Conservation (phyloP, 2,888 invertebrate genomes). For the Ganaspis brasiliensis region DNA sequence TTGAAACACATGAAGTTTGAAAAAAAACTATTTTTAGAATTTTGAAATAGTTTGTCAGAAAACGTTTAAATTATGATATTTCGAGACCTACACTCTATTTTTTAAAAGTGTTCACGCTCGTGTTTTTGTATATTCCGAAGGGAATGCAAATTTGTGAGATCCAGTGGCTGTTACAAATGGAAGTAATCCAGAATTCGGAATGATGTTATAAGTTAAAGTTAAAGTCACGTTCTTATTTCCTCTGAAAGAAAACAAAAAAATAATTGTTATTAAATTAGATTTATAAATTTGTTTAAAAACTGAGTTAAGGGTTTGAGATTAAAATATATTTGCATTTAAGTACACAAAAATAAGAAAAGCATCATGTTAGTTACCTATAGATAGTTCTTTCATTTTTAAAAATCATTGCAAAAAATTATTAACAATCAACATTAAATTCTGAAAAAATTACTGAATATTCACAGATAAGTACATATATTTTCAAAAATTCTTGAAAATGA, state of each 20-base stretch:
- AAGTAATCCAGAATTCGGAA: constrained; percentile 98
- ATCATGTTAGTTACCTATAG: too few species aligned
- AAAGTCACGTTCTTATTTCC: constrained; percentile 97
- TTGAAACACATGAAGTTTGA: background rate
- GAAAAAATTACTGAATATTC: too few species aligned
- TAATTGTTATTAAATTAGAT: constrained; percentile 30
- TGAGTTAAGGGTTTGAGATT: too few species aligned
- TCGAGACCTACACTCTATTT: background rate
- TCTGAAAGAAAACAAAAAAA: constrained; percentile 82
- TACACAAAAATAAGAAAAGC: too few species aligned
- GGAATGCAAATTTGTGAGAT: constrained; percentile 94
- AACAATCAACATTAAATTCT: too few species aligned
- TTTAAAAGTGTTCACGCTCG: constrained; percentile 81
- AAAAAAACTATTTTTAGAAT: background rate
- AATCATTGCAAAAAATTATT: too few species aligned
- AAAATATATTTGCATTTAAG: too few species aligned
- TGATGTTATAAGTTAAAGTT: constrained; percentile 98
- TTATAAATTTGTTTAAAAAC: constrained; percentile 41
- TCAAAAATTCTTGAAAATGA: too few species aligned
- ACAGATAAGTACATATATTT: too few species aligned
- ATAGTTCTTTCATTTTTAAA: too few species aligned
- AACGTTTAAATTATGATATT: background rate
- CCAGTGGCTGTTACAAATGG: constrained; percentile 93
- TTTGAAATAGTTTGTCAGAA: background rate
- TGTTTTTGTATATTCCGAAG: constrained; percentile 90